Conservation (phyloP, 35 echinoderm and acorn worm species). For the Holothuria glaberrima region DNA sequence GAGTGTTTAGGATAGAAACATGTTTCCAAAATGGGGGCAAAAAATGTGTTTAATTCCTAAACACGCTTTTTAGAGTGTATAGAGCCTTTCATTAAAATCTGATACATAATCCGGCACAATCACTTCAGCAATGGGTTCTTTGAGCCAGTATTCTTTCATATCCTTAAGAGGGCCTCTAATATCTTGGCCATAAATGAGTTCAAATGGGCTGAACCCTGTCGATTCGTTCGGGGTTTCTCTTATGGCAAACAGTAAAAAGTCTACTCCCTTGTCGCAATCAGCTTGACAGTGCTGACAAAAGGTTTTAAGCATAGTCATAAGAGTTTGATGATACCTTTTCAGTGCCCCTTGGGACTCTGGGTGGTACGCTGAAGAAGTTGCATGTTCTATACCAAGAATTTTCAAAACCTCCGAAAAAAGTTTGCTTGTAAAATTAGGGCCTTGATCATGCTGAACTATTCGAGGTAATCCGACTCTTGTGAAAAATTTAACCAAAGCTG, state of each 20-base stretch:
- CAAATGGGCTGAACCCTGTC: constrained; percentile 51
- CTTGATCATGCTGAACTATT: constrained; percentile 30
- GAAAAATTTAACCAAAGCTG: not conserved
- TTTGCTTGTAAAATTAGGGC: constrained; percentile 26
- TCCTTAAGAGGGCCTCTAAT: too few species aligned
- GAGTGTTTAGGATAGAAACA: too few species aligned
- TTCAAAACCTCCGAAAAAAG: constrained; percentile 24
- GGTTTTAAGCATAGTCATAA: constrained; percentile 56
- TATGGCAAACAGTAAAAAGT: constrained; percentile 64
- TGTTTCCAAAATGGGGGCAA: too few species aligned
- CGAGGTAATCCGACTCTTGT: constrained; percentile 1
- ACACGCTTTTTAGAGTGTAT: too few species aligned
- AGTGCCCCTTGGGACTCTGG: constrained; percentile 68
- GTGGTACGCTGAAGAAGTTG: constrained; percentile 50
- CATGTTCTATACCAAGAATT: constrained; percentile 13
- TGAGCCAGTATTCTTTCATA: not conserved
- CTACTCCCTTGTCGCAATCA: constrained; percentile 63
- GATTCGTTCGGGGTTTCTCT: constrained; percentile 71
- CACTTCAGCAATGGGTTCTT: not conserved
- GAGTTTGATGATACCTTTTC: constrained; percentile 53
- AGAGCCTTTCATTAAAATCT: not conserved
- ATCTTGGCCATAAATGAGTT: not conserved
- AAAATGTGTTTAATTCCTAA: too few species aligned
- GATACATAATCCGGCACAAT: not conserved
- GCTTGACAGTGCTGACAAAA: constrained; percentile 46